A percentile compares a stretch with the other conserved stretches of the same genome.
phyloP scores from a whole-genome alignment of 2,888 invertebrate species.

The Ferdinandea cuprea region DNA sequence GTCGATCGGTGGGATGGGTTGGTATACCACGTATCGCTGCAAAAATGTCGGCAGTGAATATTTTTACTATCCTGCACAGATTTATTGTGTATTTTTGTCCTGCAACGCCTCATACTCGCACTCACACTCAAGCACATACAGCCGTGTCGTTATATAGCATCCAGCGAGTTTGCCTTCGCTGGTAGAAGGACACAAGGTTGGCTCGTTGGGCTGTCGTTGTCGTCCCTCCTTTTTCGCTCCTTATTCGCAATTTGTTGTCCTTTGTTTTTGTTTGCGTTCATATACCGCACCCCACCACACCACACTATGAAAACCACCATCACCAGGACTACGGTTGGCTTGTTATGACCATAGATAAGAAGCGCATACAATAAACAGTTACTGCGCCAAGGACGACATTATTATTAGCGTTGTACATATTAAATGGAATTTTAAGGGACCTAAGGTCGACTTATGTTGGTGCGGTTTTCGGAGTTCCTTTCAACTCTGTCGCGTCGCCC shows the following conservation, averaged over 20 bases:
- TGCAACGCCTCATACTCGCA: neutral
- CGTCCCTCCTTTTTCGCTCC: conserved; percentile 36
- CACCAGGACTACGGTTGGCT: conserved; percentile 39
- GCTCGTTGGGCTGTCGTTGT: neutral
- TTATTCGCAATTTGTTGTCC: conserved; percentile 49
- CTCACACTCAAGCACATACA: neutral
- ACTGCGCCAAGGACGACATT: conserved; percentile 70
- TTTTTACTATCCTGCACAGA: conserved; percentile 60
- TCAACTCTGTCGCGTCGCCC: neutral
- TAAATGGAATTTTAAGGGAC: conserved; percentile 71
- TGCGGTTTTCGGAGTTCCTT: conserved; percentile 24
- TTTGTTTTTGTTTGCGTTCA: conserved; percentile 16
- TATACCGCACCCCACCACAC: neutral
- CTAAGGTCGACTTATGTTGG: conserved; percentile 28
- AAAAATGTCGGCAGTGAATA: conserved; percentile 62
- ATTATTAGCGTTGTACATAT: conserved; percentile 74
- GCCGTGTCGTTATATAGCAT: no score
- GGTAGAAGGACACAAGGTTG: conserved; percentile 5
- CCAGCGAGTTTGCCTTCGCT: neutral
- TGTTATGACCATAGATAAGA: conserved; percentile 64
- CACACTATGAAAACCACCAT: neutral
- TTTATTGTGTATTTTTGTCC: conserved; percentile 64
- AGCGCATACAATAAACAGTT: conserved; percentile 70
- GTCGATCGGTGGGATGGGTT: neutral
- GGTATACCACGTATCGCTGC: no score